Evolutionary conservation across 2,797 vertebrate genomes (phyloP), one percentile per base, ranked within the genome.

Genomic region (Dermochelys coriacea): DNA sequence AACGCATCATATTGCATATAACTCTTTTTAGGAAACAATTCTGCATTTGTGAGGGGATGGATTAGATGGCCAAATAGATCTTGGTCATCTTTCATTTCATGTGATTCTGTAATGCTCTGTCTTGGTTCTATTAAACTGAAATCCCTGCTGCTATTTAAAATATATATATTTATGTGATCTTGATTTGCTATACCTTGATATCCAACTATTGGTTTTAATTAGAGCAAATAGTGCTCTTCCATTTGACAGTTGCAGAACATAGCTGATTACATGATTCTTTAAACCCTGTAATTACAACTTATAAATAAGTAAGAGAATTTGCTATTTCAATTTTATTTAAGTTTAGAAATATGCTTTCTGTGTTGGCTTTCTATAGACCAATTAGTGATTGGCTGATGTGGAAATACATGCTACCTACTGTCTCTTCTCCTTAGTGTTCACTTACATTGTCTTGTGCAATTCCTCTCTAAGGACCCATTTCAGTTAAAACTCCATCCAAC

Each of bases 381-480:
- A 2, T 21, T n/a, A 57, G 87, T 89, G 89, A 4, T 31, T 11
- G 47, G 23, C 52, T 51, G 88, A 79, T 41, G 10, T 84, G 12
- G 57, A 37, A 85, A 49, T 78, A 45, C 77, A 71, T 50, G 3
- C 0, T 15, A 81, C 55, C 45, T 51, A 80, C 86, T 82, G 51
- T 37, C 57, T 68, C 80, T 82, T 19, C 61, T 79, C 55, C 23
- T 85, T 25, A 47, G 59, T 51, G 47, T 45, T 50, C 84, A 64
- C 78, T 87, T 81, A 93, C 71, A 47, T 82, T 87, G 86, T 77
- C 88, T 85, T 84, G 50, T 74, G 41, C 54, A 37, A 84, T 93
- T 88, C 51, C 57, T 91, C 74, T 89, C 82, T 14, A 31, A 77
- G 47, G 54, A 15, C 61, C 50, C 29, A 12, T 81, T 57, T 87